A percentile compares a stretch with the other conserved stretches of the same genome.
Conservation (phyloP, 1,140 invertebrate species). For the honey bee (Apis mellifera) region DNA sequence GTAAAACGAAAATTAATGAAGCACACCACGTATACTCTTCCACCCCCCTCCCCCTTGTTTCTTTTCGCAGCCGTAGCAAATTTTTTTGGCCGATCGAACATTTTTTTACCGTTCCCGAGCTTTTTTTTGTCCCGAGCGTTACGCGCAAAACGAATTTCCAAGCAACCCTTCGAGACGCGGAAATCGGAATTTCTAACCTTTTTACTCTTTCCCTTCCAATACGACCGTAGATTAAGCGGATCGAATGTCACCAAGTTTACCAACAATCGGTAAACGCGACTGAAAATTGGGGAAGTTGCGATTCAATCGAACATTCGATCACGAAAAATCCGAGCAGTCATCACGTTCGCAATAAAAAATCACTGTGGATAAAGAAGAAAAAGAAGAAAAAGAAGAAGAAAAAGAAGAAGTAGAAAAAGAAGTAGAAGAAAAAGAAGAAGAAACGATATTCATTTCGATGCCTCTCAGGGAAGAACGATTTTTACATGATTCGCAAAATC, state of each 20-base stretch:
- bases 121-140: constrained; percentile 32
- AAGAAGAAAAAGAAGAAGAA: neutral
- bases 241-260: constrained; percentile 4
- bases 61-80: constrained; percentile 35
- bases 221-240: neutral
- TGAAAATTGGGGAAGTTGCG: constrained; percentile 53
- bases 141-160: constrained; percentile 30
- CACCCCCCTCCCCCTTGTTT: constrained; percentile 43
- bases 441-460: constrained; percentile 16
- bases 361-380: neutral
- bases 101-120: constrained; percentile 8
- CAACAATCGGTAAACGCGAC: constrained; percentile 19
- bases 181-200: neutral
- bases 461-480: constrained; percentile 36
- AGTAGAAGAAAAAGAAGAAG: constrained; percentile 9
- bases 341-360: neutral
- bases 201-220: neutral
- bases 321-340: neutral
- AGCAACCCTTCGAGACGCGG: constrained; percentile 38
- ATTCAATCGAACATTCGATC: constrained; percentile 34
- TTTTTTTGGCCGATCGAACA: constrained; percentile 42
- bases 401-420: neutral
- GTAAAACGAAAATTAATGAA: constrained; percentile 64
- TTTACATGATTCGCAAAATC: constrained; percentile 29
- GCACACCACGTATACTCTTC: constrained; percentile 61